Conservation (phyloP, 2,888 invertebrate species). For the Polydrusus tereticollis region DNA sequence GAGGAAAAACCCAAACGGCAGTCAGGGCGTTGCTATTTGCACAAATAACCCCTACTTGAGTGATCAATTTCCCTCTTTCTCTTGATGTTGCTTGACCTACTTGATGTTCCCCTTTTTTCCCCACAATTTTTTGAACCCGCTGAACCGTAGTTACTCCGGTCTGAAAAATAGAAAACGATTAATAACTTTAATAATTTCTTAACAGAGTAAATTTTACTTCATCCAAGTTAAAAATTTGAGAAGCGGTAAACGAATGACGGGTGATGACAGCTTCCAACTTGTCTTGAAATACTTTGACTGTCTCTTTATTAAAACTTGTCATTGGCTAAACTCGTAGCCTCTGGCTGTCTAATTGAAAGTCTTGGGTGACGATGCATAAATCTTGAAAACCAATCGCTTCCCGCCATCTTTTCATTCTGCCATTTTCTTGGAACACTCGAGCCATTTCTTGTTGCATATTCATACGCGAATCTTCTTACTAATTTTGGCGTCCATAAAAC, state of each 20-base stretch:
- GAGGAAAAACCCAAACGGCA: constrained; percentile 45
- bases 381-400: constrained; percentile 37
- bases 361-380: constrained; percentile 35
- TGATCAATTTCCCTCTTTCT: constrained; percentile 48
- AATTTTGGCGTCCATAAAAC: constrained; percentile 27
- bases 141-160: constrained; percentile 50
- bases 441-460: background rate
- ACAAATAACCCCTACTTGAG: constrained; percentile 41
- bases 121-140: constrained; percentile 33
- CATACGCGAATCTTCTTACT: background rate
- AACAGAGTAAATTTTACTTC: background rate
- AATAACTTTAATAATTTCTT: constrained; percentile 35
- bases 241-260: constrained; percentile 47
- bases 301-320: constrained; percentile 60
- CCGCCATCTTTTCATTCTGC: constrained; percentile 20
- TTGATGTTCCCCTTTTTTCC: constrained; percentile 35
- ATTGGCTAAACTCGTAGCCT: constrained; percentile 59
- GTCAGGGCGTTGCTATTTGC: constrained; percentile 41
- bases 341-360: too few relatives aligned
- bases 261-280: constrained; percentile 38
- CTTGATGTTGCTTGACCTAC: constrained; percentile 43
- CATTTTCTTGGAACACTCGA: constrained; percentile 16
- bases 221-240: too few relatives aligned
- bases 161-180: too few relatives aligned
- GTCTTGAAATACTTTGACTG: constrained; percentile 12